These are phyloP conservation scores for Acropora yongei DNA, from an alignment of 64 coral and sea anemone genomes.

Conservation along the genomic window DNA sequence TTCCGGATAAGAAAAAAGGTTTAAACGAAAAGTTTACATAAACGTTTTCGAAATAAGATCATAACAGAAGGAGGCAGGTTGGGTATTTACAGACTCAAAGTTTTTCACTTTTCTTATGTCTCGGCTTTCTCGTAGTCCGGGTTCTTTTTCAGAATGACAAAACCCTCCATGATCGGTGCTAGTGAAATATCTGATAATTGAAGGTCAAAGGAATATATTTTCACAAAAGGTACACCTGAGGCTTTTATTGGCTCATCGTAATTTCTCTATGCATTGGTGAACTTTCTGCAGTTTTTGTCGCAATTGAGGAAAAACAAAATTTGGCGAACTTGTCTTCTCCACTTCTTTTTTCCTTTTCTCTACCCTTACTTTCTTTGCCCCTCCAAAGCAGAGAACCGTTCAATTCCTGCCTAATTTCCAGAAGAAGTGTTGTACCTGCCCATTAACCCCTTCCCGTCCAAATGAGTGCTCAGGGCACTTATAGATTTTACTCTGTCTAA, in stretches of 20 bases:
- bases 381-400: too few species aligned
- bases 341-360: too few species aligned
- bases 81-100: constrained; percentile 27
- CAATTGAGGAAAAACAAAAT: too few species aligned
- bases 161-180: constrained; percentile 97
- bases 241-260: neutral
- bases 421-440: too few species aligned
- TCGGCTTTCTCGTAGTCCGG: constrained; percentile 89
- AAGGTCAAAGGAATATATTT: constrained; percentile 40
- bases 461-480: too few species aligned
- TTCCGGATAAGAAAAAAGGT: neutral
- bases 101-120: neutral
- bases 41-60: neutral
- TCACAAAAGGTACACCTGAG: neutral
- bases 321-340: too few species aligned
- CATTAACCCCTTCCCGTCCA: too few species aligned
- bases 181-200: constrained; percentile 79
- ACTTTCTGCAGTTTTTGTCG: neutral
- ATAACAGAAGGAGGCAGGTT: neutral
- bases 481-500: too few species aligned
- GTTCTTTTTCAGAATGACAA: constrained; percentile 98
- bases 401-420: too few species aligned
- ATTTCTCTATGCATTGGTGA: neutral
- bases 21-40: neutral
- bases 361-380: too few species aligned